Evolutionary conservation across 2,888 invertebrate genomes (phyloP), one percentile per base, ranked within the genome.

Genomic region (Endotricha flammealis): DNA sequence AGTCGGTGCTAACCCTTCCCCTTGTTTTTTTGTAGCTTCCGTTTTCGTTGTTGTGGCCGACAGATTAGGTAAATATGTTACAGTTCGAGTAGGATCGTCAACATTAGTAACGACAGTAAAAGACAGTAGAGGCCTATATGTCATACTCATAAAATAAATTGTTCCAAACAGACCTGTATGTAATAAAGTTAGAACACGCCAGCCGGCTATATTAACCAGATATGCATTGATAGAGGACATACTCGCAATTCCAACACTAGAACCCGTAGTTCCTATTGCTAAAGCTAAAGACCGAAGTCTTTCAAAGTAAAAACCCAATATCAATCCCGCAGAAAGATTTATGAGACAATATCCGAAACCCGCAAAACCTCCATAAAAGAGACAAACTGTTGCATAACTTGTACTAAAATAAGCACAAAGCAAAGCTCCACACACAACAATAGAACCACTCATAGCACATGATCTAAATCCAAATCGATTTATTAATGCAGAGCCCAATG

Each of bases 281-380:
- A 85, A 50, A 8, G 82, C 81, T 22, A 83, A 13, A 2, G 82
- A 62, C 11, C 85, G 65, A 14, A 76, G 50, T 48, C 50, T 76
- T 50, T 83, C 82, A 53, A 86, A 86, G 57, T 86, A 83, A 61
- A 85, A 86, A 9, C 85, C 83, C 1, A 85, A 83, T 8, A 86
- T 61, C 28, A 86, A 52, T 23, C 49, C 48, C 22, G 73, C 57
- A 3, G 76, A 48, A 70, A 86, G 68, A 53, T 76, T 75, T 16
- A 78, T 59, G 8, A 85, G 55, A 37, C 75, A 70, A 39, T 63
- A 80, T 29, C 85, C 85, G 38, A 79, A 50, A 12, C 85, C 85
- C 38, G 72, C 59, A 32, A 68, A 39, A 1, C 58, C 39, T 3
- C 85, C 85, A 46, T 81, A 83, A 56, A 75, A 75, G 32, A 75